Evolutionary conservation across 1,140 invertebrate species (phyloP).

Genomic region (Kradibia gibbosae): DNA sequence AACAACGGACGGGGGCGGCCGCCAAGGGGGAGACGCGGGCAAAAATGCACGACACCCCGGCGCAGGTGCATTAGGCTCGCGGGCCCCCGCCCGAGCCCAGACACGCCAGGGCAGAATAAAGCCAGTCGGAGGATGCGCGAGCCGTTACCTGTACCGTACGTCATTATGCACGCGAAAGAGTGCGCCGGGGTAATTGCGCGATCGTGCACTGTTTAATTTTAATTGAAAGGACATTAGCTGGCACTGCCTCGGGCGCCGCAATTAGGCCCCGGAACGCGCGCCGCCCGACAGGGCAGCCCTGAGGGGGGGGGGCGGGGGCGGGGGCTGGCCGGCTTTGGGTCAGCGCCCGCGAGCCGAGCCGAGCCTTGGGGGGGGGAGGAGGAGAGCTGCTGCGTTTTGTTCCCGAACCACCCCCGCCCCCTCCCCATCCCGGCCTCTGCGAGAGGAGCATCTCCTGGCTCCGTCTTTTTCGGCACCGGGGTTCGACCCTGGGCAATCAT

Average conservation of each 20-base stretch:
- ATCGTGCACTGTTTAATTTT: conserved; percentile 38
- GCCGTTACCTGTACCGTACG: conserved; percentile 20
- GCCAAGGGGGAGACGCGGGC: background rate
- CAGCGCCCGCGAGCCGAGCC: background rate
- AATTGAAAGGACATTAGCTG: conserved; percentile 34
- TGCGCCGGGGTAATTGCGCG: conserved; percentile 38
- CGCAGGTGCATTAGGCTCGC: conserved; percentile 6
- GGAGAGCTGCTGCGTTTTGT: background rate
- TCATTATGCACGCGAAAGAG: conserved; percentile 32
- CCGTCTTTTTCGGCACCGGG: too few species aligned
- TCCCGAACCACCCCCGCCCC: too few species aligned
- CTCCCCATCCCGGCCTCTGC: too few species aligned
- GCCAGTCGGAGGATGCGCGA: conserved; percentile 13
- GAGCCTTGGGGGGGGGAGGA: background rate
- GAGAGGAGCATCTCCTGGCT: too few species aligned
- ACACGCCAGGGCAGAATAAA: conserved; percentile 6
- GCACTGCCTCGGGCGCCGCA: conserved; percentile 2
- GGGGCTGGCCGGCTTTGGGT: background rate
- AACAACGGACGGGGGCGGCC: background rate
- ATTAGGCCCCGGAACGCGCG: conserved; percentile 21
- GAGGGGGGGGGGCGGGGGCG: background rate
- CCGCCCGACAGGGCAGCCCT: background rate
- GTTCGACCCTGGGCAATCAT: too few species aligned
- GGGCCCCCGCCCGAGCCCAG: background rate
- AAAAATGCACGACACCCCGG: background rate